Evolutionary conservation across 2,888 invertebrate species (phyloP).

Genomic region (Troilus luridus): DNA sequence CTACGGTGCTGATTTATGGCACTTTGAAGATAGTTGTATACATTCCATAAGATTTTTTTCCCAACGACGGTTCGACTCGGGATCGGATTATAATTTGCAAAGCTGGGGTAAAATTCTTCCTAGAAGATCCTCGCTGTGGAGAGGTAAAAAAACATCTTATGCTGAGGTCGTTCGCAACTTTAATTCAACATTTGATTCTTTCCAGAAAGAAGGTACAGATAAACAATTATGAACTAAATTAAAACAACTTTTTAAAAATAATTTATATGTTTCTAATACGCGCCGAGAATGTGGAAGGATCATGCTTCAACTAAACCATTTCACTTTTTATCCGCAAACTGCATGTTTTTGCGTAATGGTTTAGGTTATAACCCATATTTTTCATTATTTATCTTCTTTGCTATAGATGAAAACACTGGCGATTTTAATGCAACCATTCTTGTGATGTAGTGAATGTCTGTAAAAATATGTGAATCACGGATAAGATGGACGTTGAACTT

Average conservation of each 20-base stretch:
- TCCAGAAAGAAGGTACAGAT: background rate
- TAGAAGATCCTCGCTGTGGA: background rate
- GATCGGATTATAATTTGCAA: slow-evolving; percentile 42
- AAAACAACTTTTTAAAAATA: too few relatives aligned
- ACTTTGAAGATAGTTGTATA: background rate
- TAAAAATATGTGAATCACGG: background rate
- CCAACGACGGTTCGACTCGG: slow-evolving; percentile 17
- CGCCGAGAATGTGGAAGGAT: background rate
- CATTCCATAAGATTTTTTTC: background rate
- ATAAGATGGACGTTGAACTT: background rate
- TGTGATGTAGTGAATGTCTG: background rate
- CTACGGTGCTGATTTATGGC: background rate
- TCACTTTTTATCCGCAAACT: background rate
- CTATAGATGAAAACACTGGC: background rate
- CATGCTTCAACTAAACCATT: background rate
- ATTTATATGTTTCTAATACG: too few relatives aligned
- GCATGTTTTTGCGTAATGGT: background rate
- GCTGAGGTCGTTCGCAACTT: background rate
- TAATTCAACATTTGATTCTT: background rate
- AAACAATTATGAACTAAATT: background rate
- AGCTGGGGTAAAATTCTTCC: background rate
- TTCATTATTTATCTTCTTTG: background rate
- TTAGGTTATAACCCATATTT: background rate
- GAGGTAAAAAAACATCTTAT: background rate
- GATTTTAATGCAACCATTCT: background rate